phyloP scores from a whole-genome alignment of 92 coral and sea anemone genomes.

The Siderastrea radians region DNA sequence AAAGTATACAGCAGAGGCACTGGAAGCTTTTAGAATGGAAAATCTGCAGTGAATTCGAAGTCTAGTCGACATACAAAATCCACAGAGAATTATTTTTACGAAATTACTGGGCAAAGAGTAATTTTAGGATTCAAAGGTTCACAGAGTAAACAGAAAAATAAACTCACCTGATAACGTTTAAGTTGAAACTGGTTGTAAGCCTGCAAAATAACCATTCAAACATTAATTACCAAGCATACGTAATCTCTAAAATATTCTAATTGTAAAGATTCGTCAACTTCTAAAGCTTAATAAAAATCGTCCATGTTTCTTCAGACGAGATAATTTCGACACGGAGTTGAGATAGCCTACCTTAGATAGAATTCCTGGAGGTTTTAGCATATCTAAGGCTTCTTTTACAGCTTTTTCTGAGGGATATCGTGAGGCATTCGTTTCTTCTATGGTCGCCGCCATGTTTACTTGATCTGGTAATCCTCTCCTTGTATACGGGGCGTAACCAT shows the following conservation, averaged over 20 bases:
- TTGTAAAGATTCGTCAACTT: neutral
- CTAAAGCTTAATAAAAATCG: neutral
- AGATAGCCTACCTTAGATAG: slow-evolving; percentile 83
- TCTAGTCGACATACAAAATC: too few relatives aligned
- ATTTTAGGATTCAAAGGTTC: neutral
- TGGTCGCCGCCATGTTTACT: slow-evolving; percentile 62
- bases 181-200: slow-evolving; percentile 92
- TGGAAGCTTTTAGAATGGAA: too few relatives aligned
- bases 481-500: slow-evolving; percentile 75
- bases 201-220: slow-evolving; percentile 51
- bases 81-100: too few relatives aligned
- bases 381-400: slow-evolving; percentile 86
- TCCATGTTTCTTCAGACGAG: neutral
- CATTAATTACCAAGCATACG: neutral
- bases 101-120: neutral
- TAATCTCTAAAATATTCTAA: neutral
- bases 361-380: slow-evolving; percentile 88
- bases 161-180: slow-evolving; percentile 87
- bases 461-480: slow-evolving; percentile 21
- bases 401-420: slow-evolving; percentile 83
- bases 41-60: too few relatives aligned
- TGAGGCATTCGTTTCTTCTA: slow-evolving; percentile 48
- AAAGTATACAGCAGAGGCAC: too few relatives aligned
- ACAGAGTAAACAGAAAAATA: neutral
- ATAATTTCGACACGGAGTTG: neutral